Conservation (phyloP, 2,113 vertebrate genomes). For the Serilophus lunatus region DNA sequence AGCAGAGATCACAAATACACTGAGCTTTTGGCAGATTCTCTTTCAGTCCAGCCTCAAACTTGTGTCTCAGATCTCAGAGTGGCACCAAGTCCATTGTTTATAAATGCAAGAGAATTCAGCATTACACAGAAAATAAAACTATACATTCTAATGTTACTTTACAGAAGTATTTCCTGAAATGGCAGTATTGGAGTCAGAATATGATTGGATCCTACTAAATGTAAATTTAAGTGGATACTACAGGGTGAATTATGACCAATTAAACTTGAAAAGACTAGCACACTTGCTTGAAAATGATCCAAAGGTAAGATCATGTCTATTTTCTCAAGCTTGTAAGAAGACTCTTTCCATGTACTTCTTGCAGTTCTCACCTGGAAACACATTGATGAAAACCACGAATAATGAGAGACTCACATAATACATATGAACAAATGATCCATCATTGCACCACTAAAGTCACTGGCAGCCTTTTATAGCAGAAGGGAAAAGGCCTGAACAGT, state of each 20-base stretch:
- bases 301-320: slow-evolving; percentile 62
- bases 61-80: background rate
- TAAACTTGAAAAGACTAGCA: slow-evolving; percentile 71
- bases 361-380: background rate
- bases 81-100: background rate
- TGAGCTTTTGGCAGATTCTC: background rate
- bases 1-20: background rate
- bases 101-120: background rate
- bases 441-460: background rate
- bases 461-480: background rate
- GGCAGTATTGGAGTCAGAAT: slow-evolving; percentile 61
- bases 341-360: background rate
- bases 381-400: background rate
- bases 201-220: slow-evolving; percentile 80
- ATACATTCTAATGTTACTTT: slow-evolving; percentile 5
- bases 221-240: slow-evolving; percentile 77
- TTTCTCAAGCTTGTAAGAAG: background rate
- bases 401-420: background rate
- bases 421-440: background rate
- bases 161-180: slow-evolving; percentile 77
- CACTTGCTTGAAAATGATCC: slow-evolving; percentile 70
- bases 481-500: background rate
- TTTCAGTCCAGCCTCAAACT: background rate
- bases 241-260: slow-evolving; percentile 75
- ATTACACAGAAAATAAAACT: background rate